These are phyloP conservation scores for Goniozus legneri DNA, from an alignment of 1,140 invertebrate genomes.

Conservation along the genomic window DNA sequence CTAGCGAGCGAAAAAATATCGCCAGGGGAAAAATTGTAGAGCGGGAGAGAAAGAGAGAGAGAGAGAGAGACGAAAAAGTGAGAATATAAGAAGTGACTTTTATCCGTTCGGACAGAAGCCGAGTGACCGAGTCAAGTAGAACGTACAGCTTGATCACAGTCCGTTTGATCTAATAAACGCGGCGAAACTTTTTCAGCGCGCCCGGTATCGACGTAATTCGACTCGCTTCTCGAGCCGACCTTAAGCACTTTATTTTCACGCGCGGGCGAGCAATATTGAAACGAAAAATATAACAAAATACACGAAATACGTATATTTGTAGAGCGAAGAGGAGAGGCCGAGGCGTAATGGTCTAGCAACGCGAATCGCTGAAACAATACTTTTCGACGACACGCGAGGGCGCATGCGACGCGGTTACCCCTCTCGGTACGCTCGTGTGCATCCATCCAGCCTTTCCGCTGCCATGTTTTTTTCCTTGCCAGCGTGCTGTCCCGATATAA, in stretches of 20 bases:
- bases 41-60: no score
- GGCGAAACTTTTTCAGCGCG: conserved; percentile 20
- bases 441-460: background rate
- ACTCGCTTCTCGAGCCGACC: background rate
- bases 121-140: conserved; percentile 48
- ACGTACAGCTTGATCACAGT: conserved; percentile 43
- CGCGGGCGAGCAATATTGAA: no score
- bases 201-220: no score
- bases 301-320: no score
- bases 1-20: no score
- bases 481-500: conserved; percentile 43
- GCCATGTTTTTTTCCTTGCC: background rate
- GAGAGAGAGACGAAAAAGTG: background rate
- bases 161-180: conserved; percentile 45
- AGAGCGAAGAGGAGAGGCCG: no score
- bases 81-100: conserved; percentile 37
- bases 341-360: no score
- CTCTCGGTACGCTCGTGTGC: background rate
- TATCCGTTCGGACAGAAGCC: conserved; percentile 46
- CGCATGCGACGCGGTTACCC: background rate
- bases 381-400: no score
- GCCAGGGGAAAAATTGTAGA: no score
- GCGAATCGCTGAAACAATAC: no score
- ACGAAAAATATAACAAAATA: no score
- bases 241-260: background rate